Base-by-base conservation (phyloP, 2,888 invertebrate genomes). In the Drosophila parthenogenetica region DNA sequence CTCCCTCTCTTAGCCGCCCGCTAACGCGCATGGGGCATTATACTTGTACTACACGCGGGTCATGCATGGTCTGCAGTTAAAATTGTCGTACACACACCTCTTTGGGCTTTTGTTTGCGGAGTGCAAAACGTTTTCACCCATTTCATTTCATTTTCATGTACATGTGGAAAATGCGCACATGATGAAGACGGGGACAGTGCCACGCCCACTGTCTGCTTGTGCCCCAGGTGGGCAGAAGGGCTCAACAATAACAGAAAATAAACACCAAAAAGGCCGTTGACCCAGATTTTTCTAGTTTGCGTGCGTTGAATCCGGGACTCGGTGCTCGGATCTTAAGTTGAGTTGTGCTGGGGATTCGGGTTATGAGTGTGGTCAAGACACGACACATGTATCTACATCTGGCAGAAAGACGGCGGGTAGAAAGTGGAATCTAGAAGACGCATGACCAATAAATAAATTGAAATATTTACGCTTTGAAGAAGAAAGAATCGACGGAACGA, bases 401-500 rank as follows among this genome's bases (percentile, higher is more conserved):
- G 65, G 62, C 64, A 65, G 74, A 60, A 66, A 8, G 51, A 37
- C 55, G 42, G 55, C 50, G 66, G 70, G 77, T 75, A 83, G 85
- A 83, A 83, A 83, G 82, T 82, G 77, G 67, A 60, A 64, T 65
- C 64, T 58, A 46, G 35, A 39, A 42, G 70, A 87, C 82, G 85
- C 81, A 87, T 78, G 76, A 70, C 82, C 87, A 81, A 87, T 73
- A 84, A 87, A 85, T 81, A 81, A 84, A 85, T 85, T 85, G 85
- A 85, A 85, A 87, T 85, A 84, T 84, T 87, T 77, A 87, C 85
- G 85, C 82, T 82, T 61, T 69, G 35, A 80, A 65, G 35, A 80
- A 65, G 50, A 72, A 85, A 70, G 78, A 82, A 82, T 73, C 64
- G 25, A 45, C 35, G 42, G 39, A 61, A 54, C 14, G 40, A 45